These are phyloP conservation scores for Hippocampus comes DNA, from an alignment of 2,113 vertebrate genomes.

Conservation along the genomic window DNA sequence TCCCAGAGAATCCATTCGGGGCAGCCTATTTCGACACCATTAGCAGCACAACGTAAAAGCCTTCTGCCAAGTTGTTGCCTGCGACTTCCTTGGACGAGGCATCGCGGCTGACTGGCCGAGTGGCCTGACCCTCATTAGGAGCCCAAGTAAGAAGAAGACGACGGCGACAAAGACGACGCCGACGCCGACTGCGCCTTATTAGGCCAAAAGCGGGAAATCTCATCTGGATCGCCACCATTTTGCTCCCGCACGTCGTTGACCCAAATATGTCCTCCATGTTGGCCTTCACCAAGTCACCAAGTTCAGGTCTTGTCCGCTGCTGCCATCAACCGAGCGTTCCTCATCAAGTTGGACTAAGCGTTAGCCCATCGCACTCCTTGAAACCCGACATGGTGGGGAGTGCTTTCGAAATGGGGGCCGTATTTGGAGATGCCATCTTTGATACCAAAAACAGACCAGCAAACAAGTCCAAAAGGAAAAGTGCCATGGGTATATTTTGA, in stretches of 20 bases:
- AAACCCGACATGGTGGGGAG: too few relatives aligned
- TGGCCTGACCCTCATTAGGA: slow-evolving; percentile 67
- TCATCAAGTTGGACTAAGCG: background rate
- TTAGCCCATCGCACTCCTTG: too few relatives aligned
- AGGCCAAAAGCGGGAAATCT: slow-evolving; percentile 45
- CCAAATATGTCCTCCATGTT: background rate
- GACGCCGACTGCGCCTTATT: slow-evolving; percentile 58
- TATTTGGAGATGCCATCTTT: too few relatives aligned
- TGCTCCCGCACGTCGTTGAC: slow-evolving; percentile 31
- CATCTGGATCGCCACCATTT: slow-evolving; percentile 45
- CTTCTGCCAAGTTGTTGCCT: slow-evolving; percentile 13
- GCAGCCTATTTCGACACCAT: slow-evolving; percentile 3
- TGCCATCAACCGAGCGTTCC: background rate
- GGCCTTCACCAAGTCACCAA: slow-evolving; percentile 15
- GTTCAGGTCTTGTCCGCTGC: background rate
- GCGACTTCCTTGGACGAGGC: slow-evolving; percentile 55
- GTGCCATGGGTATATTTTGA: too few relatives aligned
- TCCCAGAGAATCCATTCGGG: slow-evolving; percentile 13
- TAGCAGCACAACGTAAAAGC: slow-evolving; percentile 6
- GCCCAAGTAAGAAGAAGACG: slow-evolving; percentile 57
- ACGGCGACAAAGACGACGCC: slow-evolving; percentile 16
- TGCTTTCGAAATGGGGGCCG: too few relatives aligned
- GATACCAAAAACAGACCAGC: too few relatives aligned
- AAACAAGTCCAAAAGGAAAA: too few relatives aligned
- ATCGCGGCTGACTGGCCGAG: slow-evolving; percentile 62